Evolutionary conservation across 2,113 vertebrate genomes (phyloP), one percentile per base, ranked within the genome.

Genomic region (Maccullochella peelii): DNA sequence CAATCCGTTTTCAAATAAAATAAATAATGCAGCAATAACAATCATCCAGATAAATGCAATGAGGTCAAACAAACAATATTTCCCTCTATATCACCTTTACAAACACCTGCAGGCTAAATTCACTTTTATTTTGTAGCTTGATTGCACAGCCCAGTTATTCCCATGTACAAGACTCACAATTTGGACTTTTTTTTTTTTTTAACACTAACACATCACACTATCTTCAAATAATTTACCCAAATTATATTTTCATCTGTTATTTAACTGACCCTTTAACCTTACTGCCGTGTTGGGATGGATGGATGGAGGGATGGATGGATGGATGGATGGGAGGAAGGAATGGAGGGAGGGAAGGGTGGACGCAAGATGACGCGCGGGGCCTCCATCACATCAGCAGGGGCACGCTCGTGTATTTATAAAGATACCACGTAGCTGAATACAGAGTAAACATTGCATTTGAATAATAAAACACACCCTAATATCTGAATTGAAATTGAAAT

Each of bases 321-420:
- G 59, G 47, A 57, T 23, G 44, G 18, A 38, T 49, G 18, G 23
- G 38, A 9, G 67, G 65, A 69, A 21, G 15, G 65, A 38, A 25
- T n/a, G 38, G 23, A 65, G 25, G 68, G 30, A 52, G 21, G 80
- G 69, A 52, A 20, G 72, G 68, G 75, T 20, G 54, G 66, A 80
- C 4, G 68, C 16, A 50, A 4, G 71, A n/a, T 72, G 85, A 81
- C 80, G 90, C 77, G 27, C 85, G 16, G 36, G 89, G 87, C 88
- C 90, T 86, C 78, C 87, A 84, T 82, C 83, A 75, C 62, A 70
- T 23, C 25, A 62, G 63, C 70, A 47, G n/a, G 25, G n/a, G 38
- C 23, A 18, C 50, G 33, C 50, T 16, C 68, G 3, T 8, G 33
- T 49, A 12, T 74, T 50, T 14, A 10, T 21, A 23, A 1, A 44